Evolutionary conservation across 2,113 vertebrate species (phyloP).

Genomic region (Callithrix jacchus): DNA sequence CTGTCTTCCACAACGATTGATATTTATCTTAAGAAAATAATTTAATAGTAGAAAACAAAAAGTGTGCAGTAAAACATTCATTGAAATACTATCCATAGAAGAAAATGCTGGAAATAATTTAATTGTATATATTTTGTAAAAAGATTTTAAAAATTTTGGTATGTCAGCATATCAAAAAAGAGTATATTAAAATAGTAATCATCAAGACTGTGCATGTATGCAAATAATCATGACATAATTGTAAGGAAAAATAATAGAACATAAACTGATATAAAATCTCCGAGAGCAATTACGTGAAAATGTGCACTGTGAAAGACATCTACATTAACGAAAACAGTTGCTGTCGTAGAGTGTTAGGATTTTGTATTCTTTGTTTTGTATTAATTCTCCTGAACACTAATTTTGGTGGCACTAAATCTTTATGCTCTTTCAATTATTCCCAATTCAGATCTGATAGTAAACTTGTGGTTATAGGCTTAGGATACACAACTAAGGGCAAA

Average conservation of each 20-base stretch:
- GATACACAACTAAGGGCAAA: background rate
- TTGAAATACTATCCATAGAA: background rate
- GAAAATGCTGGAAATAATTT: background rate
- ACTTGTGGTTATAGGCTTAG: background rate
- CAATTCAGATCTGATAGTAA: background rate
- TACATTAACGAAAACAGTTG: background rate
- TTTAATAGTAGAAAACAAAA: background rate
- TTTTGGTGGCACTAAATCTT: background rate
- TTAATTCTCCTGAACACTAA: background rate
- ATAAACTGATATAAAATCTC: background rate
- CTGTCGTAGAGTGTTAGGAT: background rate
- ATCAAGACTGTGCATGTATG: background rate
- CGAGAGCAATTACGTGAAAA: background rate
- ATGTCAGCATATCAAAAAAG: background rate
- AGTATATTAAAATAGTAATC: background rate
- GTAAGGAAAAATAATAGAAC: background rate
- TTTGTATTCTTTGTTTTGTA: background rate
- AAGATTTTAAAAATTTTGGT: background rate
- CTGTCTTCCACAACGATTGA: too few relatives aligned
- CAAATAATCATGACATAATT: conserved; percentile 15
- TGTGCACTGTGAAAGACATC: background rate
- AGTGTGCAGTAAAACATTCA: background rate
- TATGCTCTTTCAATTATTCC: background rate
- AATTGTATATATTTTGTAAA: background rate
- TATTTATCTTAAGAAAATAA: background rate